Conservation (phyloP, 2,113 vertebrate genomes). For the Clarias macrocephalus region DNA sequence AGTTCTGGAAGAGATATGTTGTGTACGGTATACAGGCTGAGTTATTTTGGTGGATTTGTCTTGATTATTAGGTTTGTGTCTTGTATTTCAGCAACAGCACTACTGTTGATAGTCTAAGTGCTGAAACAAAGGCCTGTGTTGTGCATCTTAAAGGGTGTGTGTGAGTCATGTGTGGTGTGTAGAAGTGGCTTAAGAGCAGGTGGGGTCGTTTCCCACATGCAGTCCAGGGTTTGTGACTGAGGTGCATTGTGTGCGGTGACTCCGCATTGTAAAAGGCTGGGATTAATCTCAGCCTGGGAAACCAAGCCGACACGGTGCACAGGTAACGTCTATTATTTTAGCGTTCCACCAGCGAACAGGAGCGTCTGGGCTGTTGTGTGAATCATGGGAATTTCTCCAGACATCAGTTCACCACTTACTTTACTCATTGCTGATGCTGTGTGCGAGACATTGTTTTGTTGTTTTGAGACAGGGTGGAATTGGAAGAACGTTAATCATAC, state of each 20-base stretch:
- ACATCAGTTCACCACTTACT: neutral
- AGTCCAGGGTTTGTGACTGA: constrained; percentile 22
- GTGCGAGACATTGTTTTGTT: neutral
- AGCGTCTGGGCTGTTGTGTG: neutral
- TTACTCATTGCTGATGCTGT: neutral
- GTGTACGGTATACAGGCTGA: neutral
- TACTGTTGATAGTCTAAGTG: constrained; percentile 15
- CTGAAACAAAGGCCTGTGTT: constrained; percentile 17
- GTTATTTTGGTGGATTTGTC: constrained; percentile 20
- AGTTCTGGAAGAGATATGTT: neutral
- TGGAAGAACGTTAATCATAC: neutral
- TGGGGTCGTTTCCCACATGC: constrained; percentile 38
- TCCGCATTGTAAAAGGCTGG: constrained; percentile 11
- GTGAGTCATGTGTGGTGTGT: constrained; percentile 21
- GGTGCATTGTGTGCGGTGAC: constrained; percentile 28
- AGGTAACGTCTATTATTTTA: constrained; percentile 18
- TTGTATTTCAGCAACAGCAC: neutral
- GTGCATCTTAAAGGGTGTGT: constrained; percentile 10
- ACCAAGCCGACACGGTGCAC: neutral
- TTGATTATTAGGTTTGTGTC: constrained; percentile 24
- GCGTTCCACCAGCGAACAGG: neutral
- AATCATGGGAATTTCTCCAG: constrained; percentile 30
- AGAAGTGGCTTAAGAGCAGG: constrained; percentile 16
- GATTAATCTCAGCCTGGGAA: constrained; percentile 41
- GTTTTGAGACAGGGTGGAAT: neutral